Evolutionary conservation across 2,113 vertebrate species (phyloP).

Genomic region (Drymodes brunneopygia): DNA sequence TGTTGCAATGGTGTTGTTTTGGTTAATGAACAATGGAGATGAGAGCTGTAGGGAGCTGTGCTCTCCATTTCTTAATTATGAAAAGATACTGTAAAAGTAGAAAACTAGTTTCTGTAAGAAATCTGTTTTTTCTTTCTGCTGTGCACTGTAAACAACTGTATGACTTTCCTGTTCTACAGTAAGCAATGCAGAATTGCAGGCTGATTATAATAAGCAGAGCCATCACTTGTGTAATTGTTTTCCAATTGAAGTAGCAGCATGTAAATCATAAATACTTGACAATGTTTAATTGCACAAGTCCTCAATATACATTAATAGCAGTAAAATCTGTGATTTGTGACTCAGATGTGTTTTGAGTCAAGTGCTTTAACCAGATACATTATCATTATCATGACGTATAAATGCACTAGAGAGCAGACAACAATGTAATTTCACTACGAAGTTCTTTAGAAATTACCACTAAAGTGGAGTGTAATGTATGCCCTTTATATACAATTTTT

Average conservation of each 20-base stretch:
- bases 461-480: constrained; percentile 3
- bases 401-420: constrained; percentile 60
- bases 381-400: constrained; percentile 51
- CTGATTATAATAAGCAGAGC: constrained; percentile 31
- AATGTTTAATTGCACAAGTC: constrained; percentile 54
- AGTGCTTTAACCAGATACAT: constrained; percentile 66
- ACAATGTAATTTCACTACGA: constrained; percentile 50
- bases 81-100: background rate
- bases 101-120: constrained; percentile 1
- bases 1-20: constrained; percentile 30
- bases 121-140: background rate
- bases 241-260: background rate
- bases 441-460: constrained; percentile 54
- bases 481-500: constrained; percentile 17
- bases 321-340: constrained; percentile 58
- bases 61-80: background rate
- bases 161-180: constrained; percentile 21
- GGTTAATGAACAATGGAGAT: constrained; percentile 51
- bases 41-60: background rate
- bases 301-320: constrained; percentile 38
- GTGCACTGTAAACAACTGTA: constrained; percentile 23
- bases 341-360: constrained; percentile 55
- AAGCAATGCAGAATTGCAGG: constrained; percentile 43
- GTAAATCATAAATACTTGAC: constrained; percentile 50
- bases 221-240: constrained; percentile 39